A percentile compares a stretch with the other conserved stretches of the same genome.
phyloP scores from a whole-genome alignment of 2,113 vertebrate species.

The Pteronura brasiliensis region DNA sequence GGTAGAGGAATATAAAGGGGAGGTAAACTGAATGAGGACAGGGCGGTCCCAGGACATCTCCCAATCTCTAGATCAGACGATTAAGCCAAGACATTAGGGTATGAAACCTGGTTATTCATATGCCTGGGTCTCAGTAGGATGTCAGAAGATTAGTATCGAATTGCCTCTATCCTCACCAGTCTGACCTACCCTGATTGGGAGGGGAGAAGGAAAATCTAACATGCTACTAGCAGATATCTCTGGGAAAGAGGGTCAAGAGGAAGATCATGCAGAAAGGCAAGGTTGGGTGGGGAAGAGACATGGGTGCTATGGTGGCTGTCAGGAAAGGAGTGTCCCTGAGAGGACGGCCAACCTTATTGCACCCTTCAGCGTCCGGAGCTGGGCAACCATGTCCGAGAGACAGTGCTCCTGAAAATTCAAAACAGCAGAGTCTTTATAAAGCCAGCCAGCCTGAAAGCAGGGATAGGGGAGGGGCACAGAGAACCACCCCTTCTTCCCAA shows the following conservation, averaged over 20 bases:
- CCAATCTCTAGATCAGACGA: background rate
- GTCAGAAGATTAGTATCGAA: conserved; percentile 35
- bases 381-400: conserved; percentile 77
- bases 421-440: conserved; percentile 78
- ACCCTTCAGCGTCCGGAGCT: conserved; percentile 75
- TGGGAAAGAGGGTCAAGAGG: conserved; percentile 54
- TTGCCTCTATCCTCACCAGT: conserved; percentile 74
- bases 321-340: conserved; percentile 74
- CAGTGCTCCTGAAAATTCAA: conserved; percentile 80
- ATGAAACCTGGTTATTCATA: conserved; percentile 31
- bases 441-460: conserved; percentile 72
- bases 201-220: conserved; percentile 61
- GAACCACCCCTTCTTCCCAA: conserved; percentile 66
- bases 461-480: conserved; percentile 51
- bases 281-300: conserved; percentile 53
- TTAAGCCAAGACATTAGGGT: conserved; percentile 6
- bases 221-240: conserved; percentile 70
- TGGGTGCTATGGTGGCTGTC: conserved; percentile 73
- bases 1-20: conserved; percentile 39
- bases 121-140: background rate
- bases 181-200: conserved; percentile 51
- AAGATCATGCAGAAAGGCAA: conserved; percentile 73
- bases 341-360: conserved; percentile 79
- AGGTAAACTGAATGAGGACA: conserved; percentile 76
- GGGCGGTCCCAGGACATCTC: conserved; percentile 57